Base-by-base conservation (phyloP, 1,140 invertebrate genomes). In the Elymnias hypermnestra region DNA sequence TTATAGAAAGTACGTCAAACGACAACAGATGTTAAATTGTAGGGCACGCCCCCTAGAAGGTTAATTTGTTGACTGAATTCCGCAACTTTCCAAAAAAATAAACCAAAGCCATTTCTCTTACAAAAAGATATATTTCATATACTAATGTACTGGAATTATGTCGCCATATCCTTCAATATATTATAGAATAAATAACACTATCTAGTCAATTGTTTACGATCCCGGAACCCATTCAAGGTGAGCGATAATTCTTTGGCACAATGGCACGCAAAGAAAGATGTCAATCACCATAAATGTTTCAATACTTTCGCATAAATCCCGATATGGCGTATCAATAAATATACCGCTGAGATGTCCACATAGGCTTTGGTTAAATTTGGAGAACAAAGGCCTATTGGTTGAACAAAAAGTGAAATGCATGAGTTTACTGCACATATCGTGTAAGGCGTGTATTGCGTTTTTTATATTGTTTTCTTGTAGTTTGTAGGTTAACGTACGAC, bases 241-340 rank as follows among this genome's bases (percentile, higher is more conserved):
- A 51, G 6, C 40, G 8, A 33, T 51, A 44, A 43, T 9, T 31
- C 26, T 36, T 17, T 5, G n/a, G 9, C 25, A 12, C n/a, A 40
- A 17, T 17, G 37, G 5, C 36, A 40, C 7, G 6, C 7, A 21
- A 36, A 49, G 48, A 41, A 31, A n/a, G 17, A 37, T 46, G 42
- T 46, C 50, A 45, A 18, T 52, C 41, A 53, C 37, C 42, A 40
- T 53, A 53, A 46, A 53, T 14, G 31, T 40, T 29, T 36, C 50
- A 29, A 51, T 51, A 31, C 35, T 23, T 46, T 22, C 21, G 41
- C 39, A 33, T 46, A 38, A 28, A 7, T 15, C 44, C 44, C 14
- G 25, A 53, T 53, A 53, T 46, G 50, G 50, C 8, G 17, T 18
- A 28, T n/a, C 17, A 15, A 53, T 46, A 53, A 45, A 46, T 41